Evolutionary conservation across 2,113 vertebrate genomes (phyloP).

Genomic region (Stegostoma tigrinum): DNA sequence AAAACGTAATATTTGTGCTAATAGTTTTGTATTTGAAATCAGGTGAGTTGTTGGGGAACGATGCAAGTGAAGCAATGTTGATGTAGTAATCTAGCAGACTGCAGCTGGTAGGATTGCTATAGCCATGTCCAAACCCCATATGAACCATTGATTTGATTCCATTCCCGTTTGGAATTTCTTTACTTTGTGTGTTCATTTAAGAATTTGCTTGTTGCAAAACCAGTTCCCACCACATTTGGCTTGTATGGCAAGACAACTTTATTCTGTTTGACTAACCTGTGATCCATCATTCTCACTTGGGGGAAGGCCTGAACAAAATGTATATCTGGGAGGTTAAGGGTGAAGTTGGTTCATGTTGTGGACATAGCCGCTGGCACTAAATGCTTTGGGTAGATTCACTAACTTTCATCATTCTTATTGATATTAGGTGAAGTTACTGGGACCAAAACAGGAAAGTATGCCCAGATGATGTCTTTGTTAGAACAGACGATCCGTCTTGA

Average conservation of each 20-base stretch:
- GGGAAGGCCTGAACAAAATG: not conserved
- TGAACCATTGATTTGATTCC: not conserved
- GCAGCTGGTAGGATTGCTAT: not conserved
- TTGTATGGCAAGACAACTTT: not conserved
- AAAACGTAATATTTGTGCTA: no score
- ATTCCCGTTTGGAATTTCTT: not conserved
- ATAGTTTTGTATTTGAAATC: not conserved
- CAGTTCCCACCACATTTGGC: not conserved
- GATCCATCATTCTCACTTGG: not conserved
- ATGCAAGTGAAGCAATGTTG: not conserved
- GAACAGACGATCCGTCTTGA: no score
- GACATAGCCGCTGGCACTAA: no score
- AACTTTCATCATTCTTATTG: no score
- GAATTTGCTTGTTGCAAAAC: not conserved
- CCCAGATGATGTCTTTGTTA: no score
- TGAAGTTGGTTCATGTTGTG: no score
- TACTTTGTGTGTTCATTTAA: not conserved
- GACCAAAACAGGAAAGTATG: no score
- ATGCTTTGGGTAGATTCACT: no score
- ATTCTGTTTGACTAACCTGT: not conserved
- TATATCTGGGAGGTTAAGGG: not conserved
- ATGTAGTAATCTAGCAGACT: not conserved
- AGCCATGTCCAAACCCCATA: not conserved
- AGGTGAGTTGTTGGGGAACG: not conserved
- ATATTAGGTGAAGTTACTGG: no score